Evolutionary conservation across 2,797 vertebrate genomes (phyloP), one percentile per base, ranked within the genome.

Genomic region (Pampus argenteus): DNA sequence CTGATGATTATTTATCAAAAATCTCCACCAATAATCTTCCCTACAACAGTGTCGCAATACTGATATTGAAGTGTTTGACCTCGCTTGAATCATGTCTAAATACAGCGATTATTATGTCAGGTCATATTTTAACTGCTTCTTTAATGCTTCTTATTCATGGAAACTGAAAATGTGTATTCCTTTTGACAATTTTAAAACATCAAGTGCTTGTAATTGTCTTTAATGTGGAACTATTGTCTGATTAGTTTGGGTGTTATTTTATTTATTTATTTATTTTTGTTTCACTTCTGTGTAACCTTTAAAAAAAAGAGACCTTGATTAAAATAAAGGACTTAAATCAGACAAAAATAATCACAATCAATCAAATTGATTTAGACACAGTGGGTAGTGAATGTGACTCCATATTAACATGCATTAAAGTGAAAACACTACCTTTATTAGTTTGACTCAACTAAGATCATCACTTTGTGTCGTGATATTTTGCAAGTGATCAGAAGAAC

Each of bases 401-500:
- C 17, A 45, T 9, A 44, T 15, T n/a, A 40, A 64, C 23, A 47
- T 57, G 44, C 44, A 70, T 18, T 14, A 6, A 26, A 34, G 8
- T 66, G 4, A 23, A 62, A 71, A 60, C 14, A 54, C 4, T 17
- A 22, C 13, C 6, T 31, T 50, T 22, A 44, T 17, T 3, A 6
- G 14, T 36, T 44, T 47, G 40, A 28, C 40, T 17, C 9, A 20
- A 29, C 20, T 26, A 14, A 29, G 7, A 36, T 36, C 6, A 17
- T 15, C 1, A 17, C 31, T 40, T 47, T 25, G 15, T 55, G 23
- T 36, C 59, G 29, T 73, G 44, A 31, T 64, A 58, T 11, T 50
- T 71, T 67, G 74, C 59, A 44, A 49, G 29, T 74, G 60, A 82
- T 78, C 65, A 73, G 22, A 61, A 69, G 56, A 29, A 31, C 22